A percentile compares a stretch with the other conserved stretches of the same genome.
Evolutionary conservation across 2,113 vertebrate genomes (phyloP).

Genomic region (Bos taurus): ARS-UCD2.0 NC_037338.1:26228001-26228500

Average conservation of each 20-base stretch:
- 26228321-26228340: neutral
- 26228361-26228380: neutral
- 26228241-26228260: conserved; percentile 7
- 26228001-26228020: neutral
- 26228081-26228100: neutral
- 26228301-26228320: neutral
- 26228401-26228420: neutral
- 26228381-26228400: neutral
- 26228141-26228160: neutral
- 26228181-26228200: neutral
- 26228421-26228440: neutral
- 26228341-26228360: neutral
- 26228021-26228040: neutral
- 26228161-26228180: neutral
- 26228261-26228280: neutral
- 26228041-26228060: neutral
- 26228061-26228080: neutral
- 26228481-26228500: neutral
- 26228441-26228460: neutral
- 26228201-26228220: neutral
- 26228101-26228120: neutral
- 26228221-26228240: neutral
- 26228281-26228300: neutral
- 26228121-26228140: neutral
- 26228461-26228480: neutral